phyloP scores from a whole-genome alignment of 2,797 vertebrate species.

The Acanthurus lineatus region DNA sequence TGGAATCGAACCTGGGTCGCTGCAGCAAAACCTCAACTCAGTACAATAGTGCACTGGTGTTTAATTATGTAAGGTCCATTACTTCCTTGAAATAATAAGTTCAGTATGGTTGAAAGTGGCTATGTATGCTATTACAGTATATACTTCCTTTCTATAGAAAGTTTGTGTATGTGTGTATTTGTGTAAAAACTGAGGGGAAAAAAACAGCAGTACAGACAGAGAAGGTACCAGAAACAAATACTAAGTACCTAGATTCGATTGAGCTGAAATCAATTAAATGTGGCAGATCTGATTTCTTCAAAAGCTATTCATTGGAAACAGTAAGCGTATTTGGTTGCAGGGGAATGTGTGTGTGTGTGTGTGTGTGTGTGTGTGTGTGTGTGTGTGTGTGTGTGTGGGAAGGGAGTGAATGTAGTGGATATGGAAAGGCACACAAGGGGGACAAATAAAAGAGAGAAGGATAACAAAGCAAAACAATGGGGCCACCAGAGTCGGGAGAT shows the following conservation, averaged over 20 bases:
- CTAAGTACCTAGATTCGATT: slow-evolving; percentile 63
- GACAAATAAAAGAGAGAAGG: slow-evolving; percentile 74
- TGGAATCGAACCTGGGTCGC: too few species aligned
- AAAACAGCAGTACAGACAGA: background rate
- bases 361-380: background rate
- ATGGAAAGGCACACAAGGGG: slow-evolving; percentile 64
- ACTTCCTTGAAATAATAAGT: background rate
- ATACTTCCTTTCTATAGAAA: background rate
- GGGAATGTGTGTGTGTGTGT: too few species aligned
- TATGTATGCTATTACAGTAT: background rate
- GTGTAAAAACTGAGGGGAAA: slow-evolving; percentile 17
- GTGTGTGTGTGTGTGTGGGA: too few species aligned
- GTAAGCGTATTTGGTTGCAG: slow-evolving; percentile 15
- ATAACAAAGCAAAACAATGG: slow-evolving; percentile 79
- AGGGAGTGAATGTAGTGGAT: slow-evolving; percentile 56
- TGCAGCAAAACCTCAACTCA: too few species aligned
- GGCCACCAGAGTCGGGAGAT: slow-evolving; percentile 68
- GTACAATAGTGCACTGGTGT: too few species aligned
- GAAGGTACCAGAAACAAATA: slow-evolving; percentile 53
- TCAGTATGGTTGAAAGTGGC: background rate
- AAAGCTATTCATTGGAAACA: slow-evolving; percentile 52
- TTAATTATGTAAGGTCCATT: too few species aligned
- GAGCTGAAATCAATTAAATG: slow-evolving; percentile 67
- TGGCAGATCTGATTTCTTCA: slow-evolving; percentile 60
- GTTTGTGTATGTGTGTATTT: slow-evolving; percentile 2